Evolutionary conservation across 2,797 vertebrate species (phyloP).

Genomic region (Sebastiscus albofasciatus): DNA sequence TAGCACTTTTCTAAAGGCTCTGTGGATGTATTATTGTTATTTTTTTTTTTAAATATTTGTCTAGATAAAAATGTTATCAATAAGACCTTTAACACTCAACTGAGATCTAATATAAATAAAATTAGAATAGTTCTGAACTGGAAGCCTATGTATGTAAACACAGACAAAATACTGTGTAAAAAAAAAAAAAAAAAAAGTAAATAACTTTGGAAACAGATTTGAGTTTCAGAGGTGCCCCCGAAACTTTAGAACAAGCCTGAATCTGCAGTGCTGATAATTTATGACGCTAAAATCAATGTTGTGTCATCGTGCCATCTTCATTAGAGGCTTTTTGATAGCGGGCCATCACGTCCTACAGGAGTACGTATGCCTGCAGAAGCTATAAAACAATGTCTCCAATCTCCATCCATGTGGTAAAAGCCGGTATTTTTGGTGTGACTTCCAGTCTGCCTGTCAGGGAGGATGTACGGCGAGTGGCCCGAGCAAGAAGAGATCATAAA

Average conservation of each 20-base stretch:
- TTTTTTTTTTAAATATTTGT: too few relatives aligned
- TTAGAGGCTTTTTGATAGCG: conserved; percentile 61
- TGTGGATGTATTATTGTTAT: too few relatives aligned
- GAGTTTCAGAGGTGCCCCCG: conserved; percentile 11
- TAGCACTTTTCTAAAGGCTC: too few relatives aligned
- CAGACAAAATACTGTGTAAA: not conserved
- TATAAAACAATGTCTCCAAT: conserved; percentile 73
- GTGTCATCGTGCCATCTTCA: conserved; percentile 60
- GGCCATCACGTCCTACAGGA: conserved; percentile 49
- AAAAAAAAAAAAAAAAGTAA: not conserved
- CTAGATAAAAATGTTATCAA: too few relatives aligned
- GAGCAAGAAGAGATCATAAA: conserved; percentile 76
- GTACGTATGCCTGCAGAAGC: conserved; percentile 25
- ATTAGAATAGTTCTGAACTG: not conserved
- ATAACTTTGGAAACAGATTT: not conserved
- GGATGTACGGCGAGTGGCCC: conserved; percentile 66
- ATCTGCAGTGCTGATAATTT: conserved; percentile 41
- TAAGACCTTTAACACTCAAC: not conserved
- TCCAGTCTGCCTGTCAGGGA: conserved; percentile 61
- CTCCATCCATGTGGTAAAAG: conserved; percentile 62
- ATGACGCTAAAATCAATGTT: conserved; percentile 57
- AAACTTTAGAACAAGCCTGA: conserved; percentile 38
- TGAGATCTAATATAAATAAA: not conserved
- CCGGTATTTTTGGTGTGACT: conserved; percentile 59
- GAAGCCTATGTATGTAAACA: not conserved